phyloP scores from a whole-genome alignment of 1,140 invertebrate species.

The Caenorhabditis remanei region DNA sequence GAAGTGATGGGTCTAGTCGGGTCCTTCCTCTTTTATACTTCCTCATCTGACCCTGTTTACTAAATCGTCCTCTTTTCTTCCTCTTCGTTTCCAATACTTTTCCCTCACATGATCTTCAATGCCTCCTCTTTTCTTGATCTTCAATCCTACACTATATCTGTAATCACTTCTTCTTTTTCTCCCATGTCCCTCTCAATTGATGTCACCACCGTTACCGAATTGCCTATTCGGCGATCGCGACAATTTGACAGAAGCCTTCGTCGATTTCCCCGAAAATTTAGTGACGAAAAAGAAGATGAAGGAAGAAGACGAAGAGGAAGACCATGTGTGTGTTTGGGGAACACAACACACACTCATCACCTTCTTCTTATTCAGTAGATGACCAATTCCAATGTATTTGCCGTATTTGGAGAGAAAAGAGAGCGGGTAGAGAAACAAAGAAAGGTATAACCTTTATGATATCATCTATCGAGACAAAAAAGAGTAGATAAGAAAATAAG shows the following conservation, averaged over 20 bases:
- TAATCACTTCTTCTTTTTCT: no score
- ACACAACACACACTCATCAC: constrained; percentile 11
- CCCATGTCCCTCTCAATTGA: no score
- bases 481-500: neutral
- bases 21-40: constrained; percentile 4
- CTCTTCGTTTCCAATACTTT: neutral
- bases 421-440: neutral
- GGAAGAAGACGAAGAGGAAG: no score
- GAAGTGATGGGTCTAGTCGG: neutral
- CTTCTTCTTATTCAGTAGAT: neutral
- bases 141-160: no score
- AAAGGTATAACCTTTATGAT: constrained; percentile 21
- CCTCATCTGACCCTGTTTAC: constrained; percentile 25
- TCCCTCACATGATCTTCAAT: neutral
- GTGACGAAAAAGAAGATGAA: neutral
- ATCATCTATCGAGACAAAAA: constrained; percentile 17
- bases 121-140: neutral
- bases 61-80: constrained; percentile 10
- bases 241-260: neutral
- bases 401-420: neutral
- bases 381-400: constrained; percentile 34
- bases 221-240: neutral
- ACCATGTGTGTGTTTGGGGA: constrained; percentile 8
- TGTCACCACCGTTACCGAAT: constrained; percentile 33
- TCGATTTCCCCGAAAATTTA: neutral